Evolutionary conservation across 2,888 invertebrate genomes (phyloP).

Genomic region (Parnassius orleans): DNA sequence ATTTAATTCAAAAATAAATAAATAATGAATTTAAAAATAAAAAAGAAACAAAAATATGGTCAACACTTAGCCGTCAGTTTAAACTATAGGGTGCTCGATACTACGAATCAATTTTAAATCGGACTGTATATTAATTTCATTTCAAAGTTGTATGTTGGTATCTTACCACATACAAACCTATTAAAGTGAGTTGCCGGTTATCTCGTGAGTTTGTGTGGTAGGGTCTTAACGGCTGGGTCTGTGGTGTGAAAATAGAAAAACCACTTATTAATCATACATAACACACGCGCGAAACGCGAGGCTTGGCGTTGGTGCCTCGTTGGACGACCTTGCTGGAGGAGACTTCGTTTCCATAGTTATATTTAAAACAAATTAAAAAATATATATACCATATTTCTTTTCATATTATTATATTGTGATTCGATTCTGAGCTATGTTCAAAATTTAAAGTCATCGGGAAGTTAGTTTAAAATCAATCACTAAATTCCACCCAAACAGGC

Average conservation of each 20-base stretch:
- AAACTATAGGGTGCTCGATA: conserved; percentile 11
- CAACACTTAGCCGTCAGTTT: conserved; percentile 20
- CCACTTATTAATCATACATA: conserved; percentile 59
- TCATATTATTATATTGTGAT: too few species aligned
- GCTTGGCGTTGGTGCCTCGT: not conserved
- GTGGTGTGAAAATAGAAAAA: conserved; percentile 70
- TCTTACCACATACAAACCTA: conserved; percentile 82
- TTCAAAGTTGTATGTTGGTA: conserved; percentile 69
- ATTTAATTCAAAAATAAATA: conserved; percentile 13
- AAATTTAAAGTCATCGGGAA: too few species aligned
- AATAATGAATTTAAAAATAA: conserved; percentile 22
- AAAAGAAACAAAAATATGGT: conserved; percentile 6
- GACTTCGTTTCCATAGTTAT: not conserved
- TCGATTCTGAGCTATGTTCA: too few species aligned
- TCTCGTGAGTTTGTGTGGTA: conserved; percentile 48
- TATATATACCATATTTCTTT: too few species aligned
- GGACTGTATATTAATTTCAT: conserved; percentile 2
- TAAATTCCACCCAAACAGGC: too few species aligned
- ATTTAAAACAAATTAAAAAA: not conserved
- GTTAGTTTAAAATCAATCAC: too few species aligned
- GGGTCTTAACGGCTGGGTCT: conserved; percentile 69
- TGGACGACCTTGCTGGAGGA: not conserved
- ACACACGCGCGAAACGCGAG: conserved; percentile 29
- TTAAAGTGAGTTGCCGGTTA: conserved; percentile 49
- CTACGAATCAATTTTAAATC: conserved; percentile 14